Conservation (phyloP, 2,113 vertebrate genomes). For the Megatriorchis doriae region DNA sequence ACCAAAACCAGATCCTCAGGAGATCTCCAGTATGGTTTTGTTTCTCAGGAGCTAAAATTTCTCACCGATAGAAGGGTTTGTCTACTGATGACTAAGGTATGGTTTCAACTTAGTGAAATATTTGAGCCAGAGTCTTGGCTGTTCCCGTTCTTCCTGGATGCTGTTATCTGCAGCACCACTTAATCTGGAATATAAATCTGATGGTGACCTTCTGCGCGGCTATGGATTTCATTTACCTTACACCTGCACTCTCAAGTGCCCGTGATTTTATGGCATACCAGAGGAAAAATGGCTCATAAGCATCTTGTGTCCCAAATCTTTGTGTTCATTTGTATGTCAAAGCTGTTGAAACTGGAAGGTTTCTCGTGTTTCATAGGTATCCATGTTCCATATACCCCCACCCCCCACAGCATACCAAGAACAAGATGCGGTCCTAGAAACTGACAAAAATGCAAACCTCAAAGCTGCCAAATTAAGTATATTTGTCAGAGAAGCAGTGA, state of each 20-base stretch:
- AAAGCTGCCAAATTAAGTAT: conserved; percentile 28
- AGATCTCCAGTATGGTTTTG: neutral
- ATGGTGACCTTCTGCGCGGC: neutral
- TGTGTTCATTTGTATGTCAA: neutral
- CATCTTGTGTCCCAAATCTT: neutral
- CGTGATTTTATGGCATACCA: neutral
- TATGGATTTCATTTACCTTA: neutral
- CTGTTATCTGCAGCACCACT: neutral
- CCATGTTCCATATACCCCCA: neutral
- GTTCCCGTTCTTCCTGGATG: neutral
- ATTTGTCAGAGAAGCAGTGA: conserved; percentile 30
- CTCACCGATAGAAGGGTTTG: neutral
- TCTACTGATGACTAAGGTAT: neutral
- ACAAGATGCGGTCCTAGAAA: neutral
- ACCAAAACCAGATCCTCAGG: neutral
- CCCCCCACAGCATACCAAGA: neutral
- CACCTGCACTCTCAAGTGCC: neutral
- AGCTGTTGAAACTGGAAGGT: neutral
- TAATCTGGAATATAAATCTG: neutral
- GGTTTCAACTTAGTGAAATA: neutral
- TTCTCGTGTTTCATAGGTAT: neutral
- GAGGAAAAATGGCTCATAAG: neutral
- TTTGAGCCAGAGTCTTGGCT: neutral
- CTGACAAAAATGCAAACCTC: conserved; percentile 33
- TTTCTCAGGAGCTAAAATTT: neutral